A percentile compares a stretch with the other conserved stretches of the same genome.
These are phyloP conservation scores for Amblyraja radiata DNA, from an alignment of 2,797 vertebrate species.

Conservation along the genomic window DNA sequence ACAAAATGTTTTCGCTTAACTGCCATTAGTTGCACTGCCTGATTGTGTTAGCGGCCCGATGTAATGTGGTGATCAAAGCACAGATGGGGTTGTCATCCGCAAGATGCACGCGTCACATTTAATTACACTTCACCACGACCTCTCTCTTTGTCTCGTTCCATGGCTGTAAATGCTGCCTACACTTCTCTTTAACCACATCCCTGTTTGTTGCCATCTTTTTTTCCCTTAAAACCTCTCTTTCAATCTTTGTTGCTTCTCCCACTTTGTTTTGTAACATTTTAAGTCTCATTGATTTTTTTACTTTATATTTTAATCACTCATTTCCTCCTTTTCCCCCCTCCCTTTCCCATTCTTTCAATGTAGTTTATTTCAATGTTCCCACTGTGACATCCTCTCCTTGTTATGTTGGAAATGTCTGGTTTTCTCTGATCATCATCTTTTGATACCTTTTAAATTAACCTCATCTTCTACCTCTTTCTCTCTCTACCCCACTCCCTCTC, in stretches of 20 bases:
- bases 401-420: no score
- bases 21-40: slow-evolving; percentile 11
- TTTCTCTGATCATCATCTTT: background rate
- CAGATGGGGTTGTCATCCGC: slow-evolving; percentile 14
- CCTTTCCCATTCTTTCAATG: background rate
- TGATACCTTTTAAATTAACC: background rate
- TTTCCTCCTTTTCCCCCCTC: no score
- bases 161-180: background rate
- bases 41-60: background rate
- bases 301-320: background rate
- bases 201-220: background rate
- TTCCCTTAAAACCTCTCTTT: background rate
- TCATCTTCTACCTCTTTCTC: background rate
- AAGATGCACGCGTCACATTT: background rate
- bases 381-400: background rate
- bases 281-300: background rate
- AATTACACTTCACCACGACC: background rate
- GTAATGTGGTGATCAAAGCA: slow-evolving; percentile 17
- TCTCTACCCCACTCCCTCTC: background rate
- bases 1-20: slow-evolving; percentile 31
- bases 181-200: background rate
- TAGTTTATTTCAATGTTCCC: no score
- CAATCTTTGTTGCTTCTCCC: background rate
- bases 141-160: slow-evolving; percentile 7
- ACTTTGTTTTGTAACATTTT: background rate